Conservation (phyloP, 2,888 invertebrate species). For the Microdon myrmicae region DNA sequence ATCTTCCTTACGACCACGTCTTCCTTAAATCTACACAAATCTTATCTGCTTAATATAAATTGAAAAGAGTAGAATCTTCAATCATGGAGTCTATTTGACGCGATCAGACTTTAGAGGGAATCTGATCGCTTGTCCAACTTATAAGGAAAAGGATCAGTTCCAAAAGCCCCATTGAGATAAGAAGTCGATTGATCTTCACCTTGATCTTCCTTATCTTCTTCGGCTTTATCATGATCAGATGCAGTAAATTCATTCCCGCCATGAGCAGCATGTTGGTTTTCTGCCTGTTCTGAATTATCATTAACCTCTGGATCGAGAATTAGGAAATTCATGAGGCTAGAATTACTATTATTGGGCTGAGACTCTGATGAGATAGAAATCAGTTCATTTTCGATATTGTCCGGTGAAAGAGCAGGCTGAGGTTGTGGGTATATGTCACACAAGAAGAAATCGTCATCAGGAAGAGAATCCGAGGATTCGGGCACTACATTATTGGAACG, state of each 20-base stretch:
- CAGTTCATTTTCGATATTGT: constrained; percentile 27
- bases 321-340: constrained; percentile 36
- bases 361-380: constrained; percentile 34
- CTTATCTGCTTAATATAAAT: no score
- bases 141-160: constrained; percentile 39
- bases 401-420: constrained; percentile 16
- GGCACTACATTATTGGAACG: constrained; percentile 53
- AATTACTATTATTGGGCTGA: constrained; percentile 16
- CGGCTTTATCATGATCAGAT: constrained; percentile 29
- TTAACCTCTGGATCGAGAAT: constrained; percentile 61
- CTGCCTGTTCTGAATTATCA: constrained; percentile 62
- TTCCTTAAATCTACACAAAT: no score
- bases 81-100: no score
- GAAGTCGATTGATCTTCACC: constrained; percentile 39
- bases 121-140: no score
- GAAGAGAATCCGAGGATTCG: constrained; percentile 19
- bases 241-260: constrained; percentile 1
- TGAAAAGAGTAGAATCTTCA: no score
- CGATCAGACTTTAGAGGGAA: no score
- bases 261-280: constrained; percentile 20
- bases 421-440: constrained; percentile 8
- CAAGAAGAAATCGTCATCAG: constrained; percentile 26
- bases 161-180: constrained; percentile 34
- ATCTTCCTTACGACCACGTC: no score
- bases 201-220: constrained; percentile 38